These are phyloP conservation scores for Stictonetta naevosa DNA, from an alignment of 2,113 vertebrate species.

Conservation along the genomic window DNA sequence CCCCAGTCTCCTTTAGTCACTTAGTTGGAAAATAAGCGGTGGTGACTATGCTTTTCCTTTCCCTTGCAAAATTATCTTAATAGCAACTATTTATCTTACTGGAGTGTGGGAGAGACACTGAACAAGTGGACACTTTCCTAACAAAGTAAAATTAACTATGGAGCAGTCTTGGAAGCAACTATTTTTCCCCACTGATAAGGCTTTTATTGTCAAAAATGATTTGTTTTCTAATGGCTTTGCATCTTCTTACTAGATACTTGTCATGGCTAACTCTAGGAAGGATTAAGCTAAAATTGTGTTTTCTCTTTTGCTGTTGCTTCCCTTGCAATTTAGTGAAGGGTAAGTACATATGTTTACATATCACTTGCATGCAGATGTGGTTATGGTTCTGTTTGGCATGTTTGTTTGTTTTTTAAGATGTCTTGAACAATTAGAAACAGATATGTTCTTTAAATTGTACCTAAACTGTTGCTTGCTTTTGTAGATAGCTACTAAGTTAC, in stretches of 20 bases:
- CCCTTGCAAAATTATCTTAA: neutral
- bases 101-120: neutral
- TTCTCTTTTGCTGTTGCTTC: conserved; percentile 74
- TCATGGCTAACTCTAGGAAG: neutral
- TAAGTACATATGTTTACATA: conserved; percentile 65
- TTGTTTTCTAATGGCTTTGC: conserved; percentile 6
- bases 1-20: neutral
- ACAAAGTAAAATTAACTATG: neutral
- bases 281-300: conserved; percentile 55
- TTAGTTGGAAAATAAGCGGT: neutral
- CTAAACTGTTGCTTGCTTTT: neutral
- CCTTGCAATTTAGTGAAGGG: conserved; percentile 80
- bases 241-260: conserved; percentile 9
- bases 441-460: neutral
- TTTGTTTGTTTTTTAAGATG: neutral
- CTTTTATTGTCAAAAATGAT: neutral
- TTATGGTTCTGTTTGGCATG: neutral
- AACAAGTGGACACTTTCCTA: neutral
- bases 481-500: neutral
- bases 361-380: conserved; percentile 34
- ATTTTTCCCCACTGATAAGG: neutral
- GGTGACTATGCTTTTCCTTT: neutral
- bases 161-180: neutral
- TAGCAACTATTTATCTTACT: neutral
- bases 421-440: neutral